A percentile compares a stretch with the other conserved stretches of the same genome.
Conservation (phyloP, 1,140 invertebrate species). For the Musca vetustissima region DNA sequence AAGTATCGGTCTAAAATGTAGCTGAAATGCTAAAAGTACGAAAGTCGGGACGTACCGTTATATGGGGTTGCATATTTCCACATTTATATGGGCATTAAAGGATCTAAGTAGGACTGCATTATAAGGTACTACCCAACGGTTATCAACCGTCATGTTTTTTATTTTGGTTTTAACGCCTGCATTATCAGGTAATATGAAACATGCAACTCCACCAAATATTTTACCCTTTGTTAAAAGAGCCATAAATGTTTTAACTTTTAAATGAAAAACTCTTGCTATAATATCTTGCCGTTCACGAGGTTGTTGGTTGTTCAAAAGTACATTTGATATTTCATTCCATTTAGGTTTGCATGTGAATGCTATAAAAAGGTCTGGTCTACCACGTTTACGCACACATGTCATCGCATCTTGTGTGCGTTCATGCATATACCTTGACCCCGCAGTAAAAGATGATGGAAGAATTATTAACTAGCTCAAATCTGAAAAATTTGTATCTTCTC, state of each 20-base stretch:
- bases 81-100: conserved; percentile 31
- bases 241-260: conserved; percentile 14
- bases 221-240: background rate
- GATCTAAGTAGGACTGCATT: background rate
- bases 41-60: no score
- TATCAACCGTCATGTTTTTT: conserved; percentile 25
- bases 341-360: conserved; percentile 20
- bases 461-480: conserved; percentile 12
- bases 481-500: conserved; percentile 37
- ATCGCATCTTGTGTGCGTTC: no score
- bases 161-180: no score
- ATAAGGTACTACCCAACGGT: conserved; percentile 18
- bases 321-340: conserved; percentile 14
- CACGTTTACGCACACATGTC: no score
- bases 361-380: conserved; percentile 10
- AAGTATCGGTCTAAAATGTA: no score
- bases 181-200: conserved; percentile 5
- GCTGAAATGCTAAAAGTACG: no score
- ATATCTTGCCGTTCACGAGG: conserved; percentile 22
- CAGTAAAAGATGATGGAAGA: no score
- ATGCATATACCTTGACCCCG: conserved; percentile 27
- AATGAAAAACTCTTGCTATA: conserved; percentile 14
- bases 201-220: background rate
- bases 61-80: no score
- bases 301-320: background rate